phyloP scores from a whole-genome alignment of 2,888 invertebrate genomes.

The Drosophila cracens region DNA sequence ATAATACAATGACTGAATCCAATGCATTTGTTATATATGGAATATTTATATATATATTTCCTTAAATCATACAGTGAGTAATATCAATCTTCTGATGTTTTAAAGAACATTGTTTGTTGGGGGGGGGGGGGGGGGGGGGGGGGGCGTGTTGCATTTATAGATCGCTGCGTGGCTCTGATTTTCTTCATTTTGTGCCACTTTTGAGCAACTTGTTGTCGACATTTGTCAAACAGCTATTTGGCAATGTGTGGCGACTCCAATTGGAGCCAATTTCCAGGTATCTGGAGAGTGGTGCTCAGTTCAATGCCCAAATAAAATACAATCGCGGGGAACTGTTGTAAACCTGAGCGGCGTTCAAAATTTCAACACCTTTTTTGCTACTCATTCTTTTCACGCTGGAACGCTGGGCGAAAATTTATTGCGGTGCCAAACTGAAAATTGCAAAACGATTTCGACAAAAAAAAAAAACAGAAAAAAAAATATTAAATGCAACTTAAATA shows the following conservation, averaged over 20 bases:
- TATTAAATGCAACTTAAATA: constrained; percentile 35
- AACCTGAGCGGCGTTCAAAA: constrained; percentile 61
- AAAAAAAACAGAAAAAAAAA: constrained; percentile 8
- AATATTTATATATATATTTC: neutral
- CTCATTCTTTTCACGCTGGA: neutral
- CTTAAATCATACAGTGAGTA: neutral
- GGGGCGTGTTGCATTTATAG: constrained; percentile 12
- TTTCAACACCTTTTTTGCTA: constrained; percentile 39
- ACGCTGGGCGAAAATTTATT: constrained; percentile 56
- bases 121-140: constrained; percentile 15
- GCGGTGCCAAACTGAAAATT: constrained; percentile 61
- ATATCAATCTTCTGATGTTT: neutral
- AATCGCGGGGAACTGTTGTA: constrained; percentile 46
- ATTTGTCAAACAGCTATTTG: constrained; percentile 48
- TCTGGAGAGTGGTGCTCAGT: constrained; percentile 26
- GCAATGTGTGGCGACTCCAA: constrained; percentile 43
- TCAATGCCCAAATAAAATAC: constrained; percentile 53
- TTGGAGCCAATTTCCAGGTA: constrained; percentile 64
- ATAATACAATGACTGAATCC: too few species aligned
- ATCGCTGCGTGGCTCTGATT: neutral
- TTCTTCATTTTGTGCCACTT: neutral
- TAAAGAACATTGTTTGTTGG: neutral
- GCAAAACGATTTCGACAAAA: constrained; percentile 53
- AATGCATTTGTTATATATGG: neutral
- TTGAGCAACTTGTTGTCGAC: constrained; percentile 27